Evolutionary conservation across 2,113 vertebrate genomes (phyloP).

Genomic region (Stigmatopora nigra): DNA sequence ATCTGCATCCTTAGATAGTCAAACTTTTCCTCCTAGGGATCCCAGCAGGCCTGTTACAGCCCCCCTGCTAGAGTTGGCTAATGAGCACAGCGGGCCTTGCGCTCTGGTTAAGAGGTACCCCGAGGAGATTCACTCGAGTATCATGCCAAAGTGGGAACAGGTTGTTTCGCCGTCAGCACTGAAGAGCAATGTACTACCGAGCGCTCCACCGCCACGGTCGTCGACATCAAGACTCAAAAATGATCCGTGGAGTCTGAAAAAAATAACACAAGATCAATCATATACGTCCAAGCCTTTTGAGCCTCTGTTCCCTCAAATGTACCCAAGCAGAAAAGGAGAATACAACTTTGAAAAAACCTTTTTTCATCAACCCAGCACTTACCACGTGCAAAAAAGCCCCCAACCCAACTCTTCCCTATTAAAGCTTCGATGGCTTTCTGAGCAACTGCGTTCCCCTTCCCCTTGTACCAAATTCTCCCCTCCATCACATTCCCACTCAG

Average conservation of each 20-base stretch:
- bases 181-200: conserved; percentile 12
- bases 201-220: conserved; percentile 28
- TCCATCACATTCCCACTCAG: conserved; percentile 10
- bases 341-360: conserved; percentile 27
- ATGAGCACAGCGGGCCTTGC: conserved; percentile 7
- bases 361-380: conserved; percentile 1
- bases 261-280: conserved; percentile 6
- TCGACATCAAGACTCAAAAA: conserved; percentile 32
- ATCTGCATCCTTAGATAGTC: conserved; percentile 58
- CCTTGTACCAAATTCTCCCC: conserved; percentile 8
- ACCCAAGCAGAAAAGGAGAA: conserved; percentile 14
- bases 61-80: conserved; percentile 9
- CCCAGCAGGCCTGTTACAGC: conserved; percentile 14
- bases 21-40: conserved; percentile 25
- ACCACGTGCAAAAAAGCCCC: conserved; percentile 8
- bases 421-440: conserved; percentile 41
- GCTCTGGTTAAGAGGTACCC: conserved; percentile 12
- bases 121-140: conserved; percentile 14
- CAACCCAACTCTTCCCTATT: conserved; percentile 38
- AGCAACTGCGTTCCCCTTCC: conserved; percentile 33
- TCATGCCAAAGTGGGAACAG: conserved; percentile 18
- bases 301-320: neutral
- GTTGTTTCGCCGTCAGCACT: conserved; percentile 33
- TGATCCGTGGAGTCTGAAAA: conserved; percentile 20
- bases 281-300: conserved; percentile 14